A percentile compares a stretch with the other conserved stretches of the same genome.
Evolutionary conservation across 2,797 vertebrate species (phyloP).

Genomic region (Rousettus madagascariensis): DNA sequence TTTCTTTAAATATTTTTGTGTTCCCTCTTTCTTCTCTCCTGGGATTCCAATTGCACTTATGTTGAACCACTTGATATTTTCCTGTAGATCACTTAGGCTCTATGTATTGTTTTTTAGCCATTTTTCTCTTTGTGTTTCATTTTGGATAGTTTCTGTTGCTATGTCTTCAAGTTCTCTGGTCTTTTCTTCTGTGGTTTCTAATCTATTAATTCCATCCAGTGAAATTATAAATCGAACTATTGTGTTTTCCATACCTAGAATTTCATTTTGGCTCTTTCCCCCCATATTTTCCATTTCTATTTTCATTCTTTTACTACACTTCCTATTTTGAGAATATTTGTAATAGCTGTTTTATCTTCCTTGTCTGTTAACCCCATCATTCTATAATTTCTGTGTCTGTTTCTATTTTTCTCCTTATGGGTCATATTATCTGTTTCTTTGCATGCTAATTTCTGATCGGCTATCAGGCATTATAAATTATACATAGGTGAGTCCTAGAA

Average conservation of each 20-base stretch:
- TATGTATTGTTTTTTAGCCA: neutral
- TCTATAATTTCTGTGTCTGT: neutral
- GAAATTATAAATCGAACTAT: neutral
- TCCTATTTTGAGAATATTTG: slow-evolving; percentile 15
- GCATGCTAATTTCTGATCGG: neutral
- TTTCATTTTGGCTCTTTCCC: slow-evolving; percentile 23
- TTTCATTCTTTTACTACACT: slow-evolving; percentile 16
- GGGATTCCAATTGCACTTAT: neutral
- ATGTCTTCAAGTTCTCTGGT: neutral
- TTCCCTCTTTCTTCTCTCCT: slow-evolving; percentile 1
- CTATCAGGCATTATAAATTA: neutral
- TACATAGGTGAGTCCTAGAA: neutral
- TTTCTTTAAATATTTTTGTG: slow-evolving; percentile 48
- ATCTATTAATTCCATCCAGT: neutral
- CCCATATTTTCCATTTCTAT: neutral
- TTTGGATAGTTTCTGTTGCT: slow-evolving; percentile 28
- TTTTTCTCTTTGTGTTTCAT: slow-evolving; percentile 27
- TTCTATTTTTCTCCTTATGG: slow-evolving; percentile 39
- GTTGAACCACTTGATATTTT: neutral
- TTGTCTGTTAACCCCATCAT: neutral
- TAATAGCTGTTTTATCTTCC: slow-evolving; percentile 27
- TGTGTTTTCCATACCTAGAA: slow-evolving; percentile 39
- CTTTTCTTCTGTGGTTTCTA: neutral
- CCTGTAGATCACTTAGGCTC: neutral
- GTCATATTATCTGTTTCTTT: slow-evolving; percentile 21